These are phyloP conservation scores for Ridgeia piscesae DNA, from an alignment of 1,140 invertebrate species.

Conservation along the genomic window DNA sequence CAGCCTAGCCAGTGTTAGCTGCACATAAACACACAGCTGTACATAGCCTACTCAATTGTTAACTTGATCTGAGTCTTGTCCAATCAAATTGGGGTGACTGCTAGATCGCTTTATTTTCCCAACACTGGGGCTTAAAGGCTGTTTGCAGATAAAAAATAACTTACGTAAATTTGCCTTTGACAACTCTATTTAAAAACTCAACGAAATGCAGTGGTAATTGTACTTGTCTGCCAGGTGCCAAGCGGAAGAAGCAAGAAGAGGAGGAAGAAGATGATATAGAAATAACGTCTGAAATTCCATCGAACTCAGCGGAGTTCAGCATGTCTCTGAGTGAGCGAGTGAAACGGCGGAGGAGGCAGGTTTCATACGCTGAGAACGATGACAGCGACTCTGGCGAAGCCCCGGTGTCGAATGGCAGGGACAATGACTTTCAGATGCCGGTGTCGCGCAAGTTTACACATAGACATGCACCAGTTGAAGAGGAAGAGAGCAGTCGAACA, in stretches of 20 bases:
- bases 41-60: neutral
- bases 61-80: neutral
- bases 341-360: slow-evolving; percentile 34
- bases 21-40: neutral
- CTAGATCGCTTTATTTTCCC: neutral
- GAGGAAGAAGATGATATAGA: neutral
- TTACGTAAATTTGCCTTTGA: no score
- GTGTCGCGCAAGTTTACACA: neutral
- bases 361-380: neutral
- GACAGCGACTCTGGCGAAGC: neutral
- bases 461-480: neutral
- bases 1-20: neutral
- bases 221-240: neutral
- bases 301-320: slow-evolving; percentile 20
- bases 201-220: no score
- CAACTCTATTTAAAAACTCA: no score
- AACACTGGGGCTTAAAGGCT: neutral
- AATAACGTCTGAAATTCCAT: neutral
- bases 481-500: neutral
- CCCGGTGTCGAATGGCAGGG: neutral
- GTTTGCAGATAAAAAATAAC: no score
- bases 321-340: slow-evolving; percentile 35
- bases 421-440: neutral
- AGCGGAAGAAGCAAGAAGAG: neutral
- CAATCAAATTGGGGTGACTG: neutral